A percentile compares a stretch with the other conserved stretches of the same genome.
These are phyloP conservation scores for Drosophila atripex DNA, from an alignment of 2,888 invertebrate species.

Conservation along the genomic window DNA sequence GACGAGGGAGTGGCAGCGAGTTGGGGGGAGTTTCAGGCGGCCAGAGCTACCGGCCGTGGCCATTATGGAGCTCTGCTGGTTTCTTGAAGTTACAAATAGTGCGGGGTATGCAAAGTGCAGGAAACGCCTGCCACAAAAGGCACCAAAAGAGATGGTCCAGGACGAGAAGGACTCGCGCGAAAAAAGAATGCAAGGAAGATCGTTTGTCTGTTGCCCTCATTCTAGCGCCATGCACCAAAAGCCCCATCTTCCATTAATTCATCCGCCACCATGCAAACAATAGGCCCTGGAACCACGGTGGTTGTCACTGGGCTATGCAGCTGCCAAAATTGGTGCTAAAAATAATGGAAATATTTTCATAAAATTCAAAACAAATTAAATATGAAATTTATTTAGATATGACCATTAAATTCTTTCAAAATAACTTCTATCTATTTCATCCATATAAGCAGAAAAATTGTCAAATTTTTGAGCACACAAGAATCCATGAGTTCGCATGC, in stretches of 20 bases:
- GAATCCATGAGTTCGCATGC: background rate
- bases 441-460: background rate
- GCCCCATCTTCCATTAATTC: constrained; percentile 68
- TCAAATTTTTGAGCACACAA: background rate
- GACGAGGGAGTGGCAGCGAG: constrained; percentile 3
- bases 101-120: constrained; percentile 41
- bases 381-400: background rate
- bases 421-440: background rate
- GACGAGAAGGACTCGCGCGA: constrained; percentile 7
- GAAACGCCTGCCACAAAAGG: constrained; percentile 9
- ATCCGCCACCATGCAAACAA: constrained; percentile 65
- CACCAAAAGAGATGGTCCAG: constrained; percentile 6
- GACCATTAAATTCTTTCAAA: background rate
- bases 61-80: constrained; percentile 27
- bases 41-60: constrained; percentile 7
- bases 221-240: constrained; percentile 24
- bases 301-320: constrained; percentile 1
- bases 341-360: background rate
- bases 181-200: constrained; percentile 15
- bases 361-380: background rate
- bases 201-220: constrained; percentile 43
- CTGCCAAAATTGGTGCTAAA: too few relatives aligned
- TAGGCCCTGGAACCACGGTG: constrained; percentile 49
- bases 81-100: constrained; percentile 41
- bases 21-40: background rate